Percentiles rank a stretch among this genome's conserved stretches.
Conservation (phyloP, 2,888 invertebrate genomes). For the Agonopterix heracliana region DNA sequence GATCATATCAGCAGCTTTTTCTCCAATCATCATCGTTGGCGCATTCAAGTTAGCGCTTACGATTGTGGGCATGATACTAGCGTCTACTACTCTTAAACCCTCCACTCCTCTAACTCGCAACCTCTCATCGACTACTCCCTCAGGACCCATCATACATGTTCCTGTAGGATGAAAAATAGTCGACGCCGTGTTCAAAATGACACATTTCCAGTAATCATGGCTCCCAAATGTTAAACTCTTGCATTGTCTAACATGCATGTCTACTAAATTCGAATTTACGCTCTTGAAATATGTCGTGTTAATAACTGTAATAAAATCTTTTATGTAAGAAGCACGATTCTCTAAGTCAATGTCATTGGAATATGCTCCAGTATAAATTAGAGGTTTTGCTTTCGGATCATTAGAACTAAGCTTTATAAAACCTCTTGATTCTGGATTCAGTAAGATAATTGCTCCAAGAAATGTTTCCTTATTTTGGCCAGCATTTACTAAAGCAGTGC, state of each 20-base stretch:
- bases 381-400: slow-evolving; percentile 31
- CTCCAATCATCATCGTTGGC: slow-evolving; percentile 78
- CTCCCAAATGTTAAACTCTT: slow-evolving; percentile 20
- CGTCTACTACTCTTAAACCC: slow-evolving; percentile 77
- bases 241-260: slow-evolving; percentile 25
- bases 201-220: slow-evolving; percentile 42
- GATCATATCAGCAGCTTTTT: slow-evolving; percentile 77
- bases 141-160: slow-evolving; percentile 45
- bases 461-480: slow-evolving; percentile 18
- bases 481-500: slow-evolving; percentile 18
- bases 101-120: slow-evolving; percentile 68
- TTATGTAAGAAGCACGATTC: slow-evolving; percentile 22
- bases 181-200: slow-evolving; percentile 49
- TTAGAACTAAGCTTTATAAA: slow-evolving; percentile 25
- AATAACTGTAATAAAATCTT: slow-evolving; percentile 28
- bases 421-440: slow-evolving; percentile 42
- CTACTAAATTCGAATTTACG: slow-evolving; percentile 25
- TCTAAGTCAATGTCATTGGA: slow-evolving; percentile 30
- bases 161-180: slow-evolving; percentile 75
- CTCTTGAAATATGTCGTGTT: slow-evolving; percentile 32
- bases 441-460: slow-evolving; percentile 17
- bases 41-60: slow-evolving; percentile 78
- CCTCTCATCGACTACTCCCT: slow-evolving; percentile 31
- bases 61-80: slow-evolving; percentile 78
- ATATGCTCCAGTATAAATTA: slow-evolving; percentile 29